These are phyloP conservation scores for Liparis tanakae DNA, from an alignment of 2,797 vertebrate species.

Conservation along the genomic window DNA sequence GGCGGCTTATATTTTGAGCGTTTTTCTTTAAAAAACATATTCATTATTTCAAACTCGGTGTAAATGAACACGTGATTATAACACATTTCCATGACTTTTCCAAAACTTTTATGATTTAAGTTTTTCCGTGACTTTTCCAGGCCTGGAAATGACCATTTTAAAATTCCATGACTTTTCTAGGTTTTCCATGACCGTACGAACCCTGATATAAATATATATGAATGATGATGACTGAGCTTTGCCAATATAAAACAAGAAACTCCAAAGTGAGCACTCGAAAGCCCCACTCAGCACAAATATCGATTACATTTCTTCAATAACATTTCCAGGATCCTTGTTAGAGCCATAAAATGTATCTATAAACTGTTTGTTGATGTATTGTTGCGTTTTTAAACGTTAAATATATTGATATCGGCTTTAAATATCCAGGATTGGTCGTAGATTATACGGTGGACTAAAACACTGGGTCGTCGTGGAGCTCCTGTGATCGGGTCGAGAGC, in stretches of 20 bases:
- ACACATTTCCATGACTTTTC: too few relatives aligned
- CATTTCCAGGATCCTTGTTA: not conserved
- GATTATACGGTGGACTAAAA: not conserved
- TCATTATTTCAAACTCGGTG: too few relatives aligned
- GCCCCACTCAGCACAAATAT: not conserved
- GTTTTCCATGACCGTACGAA: too few relatives aligned
- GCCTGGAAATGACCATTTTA: too few relatives aligned
- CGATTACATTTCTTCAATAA: not conserved
- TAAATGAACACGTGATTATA: too few relatives aligned
- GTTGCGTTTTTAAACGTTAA: not conserved
- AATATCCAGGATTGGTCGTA: not conserved
- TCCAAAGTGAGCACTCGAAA: not conserved
- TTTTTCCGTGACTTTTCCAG: too few relatives aligned
- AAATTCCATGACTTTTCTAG: too few relatives aligned
- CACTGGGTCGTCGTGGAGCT: not conserved
- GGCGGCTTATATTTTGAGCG: too few relatives aligned
- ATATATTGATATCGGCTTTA: not conserved
- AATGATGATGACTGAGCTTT: not conserved
- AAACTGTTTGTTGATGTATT: not conserved
- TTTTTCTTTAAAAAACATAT: too few relatives aligned
- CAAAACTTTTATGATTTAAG: too few relatives aligned
- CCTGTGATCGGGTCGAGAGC: not conserved
- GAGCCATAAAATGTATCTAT: not conserved
- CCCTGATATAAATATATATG: not conserved
- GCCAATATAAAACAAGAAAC: not conserved